Evolutionary conservation across 2,888 invertebrate species (phyloP), one percentile per base, ranked within the genome.

Genomic region (Anoplius nigerrimus): DNA sequence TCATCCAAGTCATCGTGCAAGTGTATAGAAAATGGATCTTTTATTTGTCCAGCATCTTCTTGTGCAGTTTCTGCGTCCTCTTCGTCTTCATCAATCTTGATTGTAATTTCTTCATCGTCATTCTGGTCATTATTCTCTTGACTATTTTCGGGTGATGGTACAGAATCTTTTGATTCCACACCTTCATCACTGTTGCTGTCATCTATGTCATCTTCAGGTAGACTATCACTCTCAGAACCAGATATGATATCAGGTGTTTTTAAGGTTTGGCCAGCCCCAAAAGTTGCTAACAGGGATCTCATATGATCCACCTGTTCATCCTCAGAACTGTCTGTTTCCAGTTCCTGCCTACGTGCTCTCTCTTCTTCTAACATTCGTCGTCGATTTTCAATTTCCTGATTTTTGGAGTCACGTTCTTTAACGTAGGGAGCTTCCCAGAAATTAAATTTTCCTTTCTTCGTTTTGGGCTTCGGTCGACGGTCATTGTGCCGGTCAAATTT

Each of bases 1-100:
- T 93, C 91, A 69, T 90, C 90, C 65, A 96, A 88, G 75, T 95
- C 94, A 88, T 92, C 90, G 67, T 91, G 91, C 5, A 94, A 88
- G 88, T 95, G 95, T 82, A 91, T 90, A 0, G 90, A 89, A 87
- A 95, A 95, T 0, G 94, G 93, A 88, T 95, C 94, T 69, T 83
- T 75, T 22, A 86, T 63, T 64, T 84, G 76, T 52, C 85, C 87
- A 16, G 82, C 81, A 74, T 88, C 87, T 73, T 89, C 89, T 45
- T 86, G 84, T 43, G 87, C 84, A 16, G 86, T 86, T 80, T 90
- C 89, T 45, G 82, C 82, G 70, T 74, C 73, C 45, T 74, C 73
- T 27, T 76, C 73, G 46, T 72, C 42, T 5, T 75, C 56, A 42
- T 58, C 48, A 11, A 76, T 71, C 8, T 81, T 48, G n/a, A 48